Base-by-base conservation (phyloP, 2,888 invertebrate genomes). In the Ornithoptera priamus region DNA sequence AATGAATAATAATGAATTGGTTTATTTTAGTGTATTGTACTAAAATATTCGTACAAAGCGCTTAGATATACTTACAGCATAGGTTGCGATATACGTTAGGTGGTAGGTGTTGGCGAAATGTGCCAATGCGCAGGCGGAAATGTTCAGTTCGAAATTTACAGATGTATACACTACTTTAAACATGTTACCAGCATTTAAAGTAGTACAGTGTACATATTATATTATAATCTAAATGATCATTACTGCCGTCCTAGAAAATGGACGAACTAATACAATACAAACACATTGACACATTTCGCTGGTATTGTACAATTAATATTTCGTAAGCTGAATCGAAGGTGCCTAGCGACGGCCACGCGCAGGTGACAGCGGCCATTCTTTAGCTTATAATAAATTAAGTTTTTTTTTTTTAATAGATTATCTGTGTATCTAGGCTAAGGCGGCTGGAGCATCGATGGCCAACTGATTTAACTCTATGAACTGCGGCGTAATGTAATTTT, bases 321-420 rank as follows among this genome's bases (percentile, higher is more conserved):
- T 69, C 75, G 72, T 82, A 85, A 86, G 90, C 90, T 90, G 90
- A 90, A 90, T 90, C 88, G 78, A 88, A 80, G 89, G 90, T 90
- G 90, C 88, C 84, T 86, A 82, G 46, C 39, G 39, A 36, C 24
- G 65, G 65, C 39, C 58, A 20, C 24, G 56, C 7, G 58, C 24
- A 64, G n/a, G 12, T 42, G 57, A 68, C 56, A 58, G 30, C 62
- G 58, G 46, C 36, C 62, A 63, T 68, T 68, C 58, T 57, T 15
- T 68, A 63, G 20, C 10, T 39, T 62, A 62, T 30, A 46, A 20
- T 20, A 42, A 17, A n/a, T 30, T 17, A 46, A 42, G 53, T 53
- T n/a, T 46, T 46, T 46, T 46, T 46, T 42, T 42, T 42, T 46
- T 46, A 56, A n/a, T 56, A 56, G n/a, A 22, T 58, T 58, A 58